Evolutionary conservation across 2,888 invertebrate genomes (phyloP).

Genomic region (Odontocerum albicorne): DNA sequence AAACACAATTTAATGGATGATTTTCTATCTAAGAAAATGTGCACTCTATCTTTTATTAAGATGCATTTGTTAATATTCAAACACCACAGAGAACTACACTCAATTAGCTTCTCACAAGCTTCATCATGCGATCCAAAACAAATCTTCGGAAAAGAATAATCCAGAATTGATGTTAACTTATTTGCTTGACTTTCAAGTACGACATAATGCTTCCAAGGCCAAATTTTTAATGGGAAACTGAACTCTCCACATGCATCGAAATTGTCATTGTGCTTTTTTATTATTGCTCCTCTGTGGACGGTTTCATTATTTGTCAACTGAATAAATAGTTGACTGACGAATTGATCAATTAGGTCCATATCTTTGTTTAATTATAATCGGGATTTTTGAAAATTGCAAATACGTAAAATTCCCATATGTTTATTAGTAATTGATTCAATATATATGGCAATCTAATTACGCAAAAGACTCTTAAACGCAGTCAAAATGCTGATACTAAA

Average conservation of each 20-base stretch:
- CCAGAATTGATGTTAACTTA: slow-evolving; percentile 36
- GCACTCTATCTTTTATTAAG: slow-evolving; percentile 50
- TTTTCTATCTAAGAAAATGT: slow-evolving; percentile 56
- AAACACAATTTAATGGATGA: slow-evolving; percentile 39
- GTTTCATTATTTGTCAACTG: slow-evolving; percentile 32
- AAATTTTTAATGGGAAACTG: slow-evolving; percentile 60
- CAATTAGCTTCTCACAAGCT: slow-evolving; percentile 44
- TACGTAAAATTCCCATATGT: too few species aligned
- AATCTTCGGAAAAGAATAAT: slow-evolving; percentile 10
- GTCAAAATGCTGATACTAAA: too few species aligned
- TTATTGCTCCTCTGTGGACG: slow-evolving; percentile 39
- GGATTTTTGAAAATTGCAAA: too few species aligned
- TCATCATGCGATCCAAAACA: slow-evolving; percentile 30
- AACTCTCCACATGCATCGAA: slow-evolving; percentile 62
- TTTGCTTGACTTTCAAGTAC: slow-evolving; percentile 26
- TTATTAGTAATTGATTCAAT: too few species aligned
- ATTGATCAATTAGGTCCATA: too few species aligned
- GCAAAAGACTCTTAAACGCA: too few species aligned
- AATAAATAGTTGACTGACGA: too few species aligned
- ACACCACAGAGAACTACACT: slow-evolving; percentile 52
- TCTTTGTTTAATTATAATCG: too few species aligned
- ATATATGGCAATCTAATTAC: too few species aligned
- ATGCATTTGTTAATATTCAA: slow-evolving; percentile 49
- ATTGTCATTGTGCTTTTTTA: slow-evolving; percentile 63
- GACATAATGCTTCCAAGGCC: slow-evolving; percentile 58